Evolutionary conservation across 2,888 invertebrate species (phyloP).

Genomic region (Drosophila subsilvestris): DNA sequence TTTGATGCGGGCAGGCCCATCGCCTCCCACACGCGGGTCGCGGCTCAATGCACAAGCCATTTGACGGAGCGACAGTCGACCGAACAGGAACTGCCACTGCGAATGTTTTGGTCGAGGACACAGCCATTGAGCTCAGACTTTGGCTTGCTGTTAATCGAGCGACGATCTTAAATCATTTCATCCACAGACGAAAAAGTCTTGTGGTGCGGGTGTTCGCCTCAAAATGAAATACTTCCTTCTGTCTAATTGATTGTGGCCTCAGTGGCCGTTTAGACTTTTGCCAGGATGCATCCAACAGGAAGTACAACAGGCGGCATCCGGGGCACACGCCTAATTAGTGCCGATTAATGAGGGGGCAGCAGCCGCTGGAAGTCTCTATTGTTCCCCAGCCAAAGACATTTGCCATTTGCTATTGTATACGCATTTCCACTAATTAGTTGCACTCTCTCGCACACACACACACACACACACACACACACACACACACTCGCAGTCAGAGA

Average conservation of each 20-base stretch:
- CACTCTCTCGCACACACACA: slow-evolving; percentile 34
- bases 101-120: not conserved
- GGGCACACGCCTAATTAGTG: slow-evolving; percentile 57
- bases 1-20: slow-evolving; percentile 1
- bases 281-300: slow-evolving; percentile 52
- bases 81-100: slow-evolving; percentile 1
- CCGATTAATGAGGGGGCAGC: slow-evolving; percentile 20
- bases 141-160: not conserved
- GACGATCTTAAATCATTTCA: not conserved
- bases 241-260: slow-evolving; percentile 4
- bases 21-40: not conserved
- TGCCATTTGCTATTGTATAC: slow-evolving; percentile 53
- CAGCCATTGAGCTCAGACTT: not conserved
- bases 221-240: not conserved
- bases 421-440: slow-evolving; percentile 67
- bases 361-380: slow-evolving; percentile 41
- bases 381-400: slow-evolving; percentile 25
- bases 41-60: slow-evolving; percentile 32
- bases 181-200: too few relatives aligned
- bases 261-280: slow-evolving; percentile 15
- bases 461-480: slow-evolving; percentile 37
- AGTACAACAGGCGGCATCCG: slow-evolving; percentile 39
- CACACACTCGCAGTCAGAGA: slow-evolving; percentile 20
- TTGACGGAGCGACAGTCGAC: slow-evolving; percentile 5
- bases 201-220: not conserved